phyloP scores from a whole-genome alignment of 1,140 invertebrate species.

The Heliconius hewitsoni region DNA sequence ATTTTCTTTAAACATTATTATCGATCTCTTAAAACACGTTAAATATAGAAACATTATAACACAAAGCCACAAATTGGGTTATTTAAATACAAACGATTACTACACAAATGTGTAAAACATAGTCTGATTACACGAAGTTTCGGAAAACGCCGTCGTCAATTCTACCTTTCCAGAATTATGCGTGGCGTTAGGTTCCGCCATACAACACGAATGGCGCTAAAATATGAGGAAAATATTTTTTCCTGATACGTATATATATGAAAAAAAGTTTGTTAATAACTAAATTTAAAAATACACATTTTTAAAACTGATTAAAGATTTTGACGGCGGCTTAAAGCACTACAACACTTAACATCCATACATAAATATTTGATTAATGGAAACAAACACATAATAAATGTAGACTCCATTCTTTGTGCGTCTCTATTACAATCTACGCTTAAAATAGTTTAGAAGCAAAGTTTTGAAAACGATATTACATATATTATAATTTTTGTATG shows the following conservation, averaged over 20 bases:
- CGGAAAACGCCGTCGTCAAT: slow-evolving; percentile 44
- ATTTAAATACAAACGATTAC: slow-evolving; percentile 10
- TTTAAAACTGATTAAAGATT: not conserved
- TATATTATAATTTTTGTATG: not conserved
- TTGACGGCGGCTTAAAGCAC: slow-evolving; percentile 17
- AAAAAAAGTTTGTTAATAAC: not conserved
- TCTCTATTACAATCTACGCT: slow-evolving; percentile 69
- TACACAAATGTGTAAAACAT: slow-evolving; percentile 23
- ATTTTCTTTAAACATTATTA: not conserved
- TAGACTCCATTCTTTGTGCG: slow-evolving; percentile 58
- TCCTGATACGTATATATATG: not conserved
- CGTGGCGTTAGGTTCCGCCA: not conserved
- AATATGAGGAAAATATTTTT: too few relatives aligned
- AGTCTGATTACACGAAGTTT: slow-evolving; percentile 11
- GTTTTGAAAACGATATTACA: slow-evolving; percentile 18
- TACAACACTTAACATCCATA: slow-evolving; percentile 58
- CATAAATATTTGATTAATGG: slow-evolving; percentile 15
- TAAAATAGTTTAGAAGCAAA: slow-evolving; percentile 30
- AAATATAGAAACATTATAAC: not conserved
- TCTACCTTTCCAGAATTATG: too few relatives aligned
- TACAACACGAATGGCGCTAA: not conserved
- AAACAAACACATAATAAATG: not conserved
- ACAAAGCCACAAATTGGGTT: not conserved
- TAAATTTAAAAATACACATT: not conserved
- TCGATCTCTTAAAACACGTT: not conserved